Evolutionary conservation across 2,888 invertebrate genomes (phyloP), one percentile per base, ranked within the genome.

Genomic region (Synergus itoensis): DNA sequence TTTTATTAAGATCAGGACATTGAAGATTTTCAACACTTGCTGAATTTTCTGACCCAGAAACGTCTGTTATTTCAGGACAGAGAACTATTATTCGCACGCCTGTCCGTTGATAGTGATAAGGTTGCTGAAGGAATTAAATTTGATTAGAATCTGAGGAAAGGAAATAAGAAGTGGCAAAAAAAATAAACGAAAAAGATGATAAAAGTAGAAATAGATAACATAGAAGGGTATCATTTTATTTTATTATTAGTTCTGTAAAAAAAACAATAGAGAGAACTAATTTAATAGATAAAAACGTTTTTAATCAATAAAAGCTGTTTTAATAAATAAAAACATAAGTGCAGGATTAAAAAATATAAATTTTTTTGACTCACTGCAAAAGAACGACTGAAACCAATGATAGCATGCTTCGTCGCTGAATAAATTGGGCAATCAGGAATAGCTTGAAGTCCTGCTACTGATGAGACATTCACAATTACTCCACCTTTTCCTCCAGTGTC

Each of bases 401-500:
- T 90, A 0, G 91, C 92, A 83, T 91, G 91, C 88, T 95, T 95
- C 0, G 95, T 94, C 0, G 94, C 94, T 40, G 94, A 93, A 87
- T 95, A 95, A n/a, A 94, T 90, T 0, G 95, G 95, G 18, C 93
- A 87, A 43, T 92, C 93, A 41, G 93, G 93, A 60, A 93, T 91
- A 0, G 93, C 90, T 84, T 92, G 92, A 65, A 93, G 92, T 0
- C 95, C 95, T 80, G 94, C 93, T 36, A 94, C 93, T 0, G 95
- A 95, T 0, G 94, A 93, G 36, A 95, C 92, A 88, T 96, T 96
- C n/a, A 96, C 92, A 69, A 96, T 93, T 0, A 94, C 93, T 0
- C 95, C 95, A 12, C 95, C 95, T 57, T 88, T 86, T 0, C 93
- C 93, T 7, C 93, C 93, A 60, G 89, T 91, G 85, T 93, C 92